phyloP scores from a whole-genome alignment of 53 echinoderm and acorn worm species.

The Arbacia lixula region DNA sequence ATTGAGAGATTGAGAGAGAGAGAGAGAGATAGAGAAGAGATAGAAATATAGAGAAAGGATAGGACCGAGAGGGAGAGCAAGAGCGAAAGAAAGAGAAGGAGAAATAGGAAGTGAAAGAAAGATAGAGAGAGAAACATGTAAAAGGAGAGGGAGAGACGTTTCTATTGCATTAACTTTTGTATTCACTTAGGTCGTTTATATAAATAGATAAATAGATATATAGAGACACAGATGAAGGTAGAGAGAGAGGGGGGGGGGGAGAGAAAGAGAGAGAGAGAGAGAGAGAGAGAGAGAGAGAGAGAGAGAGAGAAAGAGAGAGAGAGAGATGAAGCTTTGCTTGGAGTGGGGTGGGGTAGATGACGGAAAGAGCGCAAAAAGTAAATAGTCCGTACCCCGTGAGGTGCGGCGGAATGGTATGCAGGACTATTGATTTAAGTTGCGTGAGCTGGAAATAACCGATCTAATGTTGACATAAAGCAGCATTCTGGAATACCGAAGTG shows the following conservation, averaged over 20 bases:
- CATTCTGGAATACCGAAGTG: conserved; percentile 32
- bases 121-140: not conserved
- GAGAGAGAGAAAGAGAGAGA: not conserved
- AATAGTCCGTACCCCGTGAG: conserved; percentile 12
- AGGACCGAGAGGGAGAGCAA: not conserved
- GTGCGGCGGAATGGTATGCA: conserved; percentile 1
- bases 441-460: conserved; percentile 34
- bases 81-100: not conserved
- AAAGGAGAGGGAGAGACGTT: not conserved
- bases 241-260: not conserved
- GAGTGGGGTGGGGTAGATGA: not conserved
- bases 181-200: too few relatives aligned
- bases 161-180: too few relatives aligned
- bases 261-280: not conserved
- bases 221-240: not conserved
- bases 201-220: not conserved
- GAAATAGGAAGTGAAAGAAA: not conserved
- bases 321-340: too few relatives aligned
- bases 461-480: conserved; percentile 8
- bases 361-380: conserved; percentile 1
- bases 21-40: not conserved
- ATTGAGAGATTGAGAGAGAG: not conserved
- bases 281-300: not conserved
- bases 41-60: too few relatives aligned
- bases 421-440: not conserved